These are phyloP conservation scores for Propithecus deckenii DNA, from an alignment of 2,797 vertebrate species.

Conservation along the genomic window DNA sequence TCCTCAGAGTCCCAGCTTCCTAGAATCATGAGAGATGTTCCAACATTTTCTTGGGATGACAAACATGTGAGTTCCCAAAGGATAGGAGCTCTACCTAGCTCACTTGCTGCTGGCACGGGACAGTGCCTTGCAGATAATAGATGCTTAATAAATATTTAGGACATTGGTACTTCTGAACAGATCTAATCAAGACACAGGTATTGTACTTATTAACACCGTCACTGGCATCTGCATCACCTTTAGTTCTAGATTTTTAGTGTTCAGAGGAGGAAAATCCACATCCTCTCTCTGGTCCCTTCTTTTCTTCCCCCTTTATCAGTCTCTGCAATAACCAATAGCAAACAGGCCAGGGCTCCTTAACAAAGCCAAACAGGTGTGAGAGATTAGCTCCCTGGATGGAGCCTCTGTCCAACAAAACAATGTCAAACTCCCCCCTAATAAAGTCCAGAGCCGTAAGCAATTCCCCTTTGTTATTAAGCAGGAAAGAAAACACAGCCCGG, in stretches of 20 bases:
- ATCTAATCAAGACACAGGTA: too few species aligned
- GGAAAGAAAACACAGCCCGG: constrained; percentile 65
- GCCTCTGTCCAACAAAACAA: constrained; percentile 73
- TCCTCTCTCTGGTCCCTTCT: not conserved
- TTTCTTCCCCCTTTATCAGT: not conserved
- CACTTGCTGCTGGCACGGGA: too few species aligned
- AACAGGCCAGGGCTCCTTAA: not conserved
- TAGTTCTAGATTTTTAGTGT: not conserved
- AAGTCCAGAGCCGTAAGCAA: constrained; percentile 71
- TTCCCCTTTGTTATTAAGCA: constrained; percentile 63
- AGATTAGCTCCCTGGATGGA: constrained; percentile 65
- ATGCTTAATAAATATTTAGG: too few species aligned
- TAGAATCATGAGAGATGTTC: not conserved
- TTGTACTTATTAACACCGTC: not conserved
- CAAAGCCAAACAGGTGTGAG: constrained; percentile 74
- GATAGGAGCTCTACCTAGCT: not conserved
- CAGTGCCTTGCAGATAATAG: not conserved
- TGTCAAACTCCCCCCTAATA: constrained; percentile 63
- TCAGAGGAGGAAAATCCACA: not conserved
- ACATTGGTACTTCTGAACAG: rapidly evolving
- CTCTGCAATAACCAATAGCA: not conserved
- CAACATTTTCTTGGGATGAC: not conserved
- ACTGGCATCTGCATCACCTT: not conserved
- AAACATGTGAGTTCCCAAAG: not conserved
- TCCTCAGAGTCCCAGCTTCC: not conserved